Conservation (phyloP, 1,140 invertebrate species). For the Drosophila setifemur region DNA sequence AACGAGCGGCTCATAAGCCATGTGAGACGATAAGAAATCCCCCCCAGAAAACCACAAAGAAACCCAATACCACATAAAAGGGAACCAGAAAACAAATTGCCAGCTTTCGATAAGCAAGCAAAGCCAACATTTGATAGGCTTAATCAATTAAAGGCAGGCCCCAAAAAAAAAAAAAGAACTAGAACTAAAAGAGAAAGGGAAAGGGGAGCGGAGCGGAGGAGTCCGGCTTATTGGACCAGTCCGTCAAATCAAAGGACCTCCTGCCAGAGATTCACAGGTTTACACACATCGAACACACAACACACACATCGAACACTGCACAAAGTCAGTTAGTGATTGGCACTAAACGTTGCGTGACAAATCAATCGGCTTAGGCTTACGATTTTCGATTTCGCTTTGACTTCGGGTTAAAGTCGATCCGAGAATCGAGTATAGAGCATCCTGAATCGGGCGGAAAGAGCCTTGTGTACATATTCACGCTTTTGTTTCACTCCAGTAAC, state of each 20-base stretch:
- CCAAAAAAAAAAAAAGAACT: constrained; percentile 3
- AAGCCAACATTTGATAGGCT: constrained; percentile 63
- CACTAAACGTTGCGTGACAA: constrained; percentile 74
- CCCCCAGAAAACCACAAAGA: background rate
- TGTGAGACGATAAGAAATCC: constrained; percentile 6
- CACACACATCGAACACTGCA: constrained; percentile 8
- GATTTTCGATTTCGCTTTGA: constrained; percentile 12
- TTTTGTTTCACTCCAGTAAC: constrained; percentile 37
- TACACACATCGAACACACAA: background rate
- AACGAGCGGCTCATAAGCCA: constrained; percentile 5
- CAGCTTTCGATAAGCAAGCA: constrained; percentile 22
- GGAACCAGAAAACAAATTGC: constrained; percentile 25
- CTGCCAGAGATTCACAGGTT: constrained; percentile 5
- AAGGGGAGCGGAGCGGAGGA: constrained; percentile 3
- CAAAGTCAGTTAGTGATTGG: constrained; percentile 48
- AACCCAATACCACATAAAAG: constrained; percentile 27
- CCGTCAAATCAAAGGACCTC: constrained; percentile 46
- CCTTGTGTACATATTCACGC: constrained; percentile 52
- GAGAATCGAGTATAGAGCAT: constrained; percentile 13
- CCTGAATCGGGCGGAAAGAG: constrained; percentile 18
- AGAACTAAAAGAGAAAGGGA: constrained; percentile 2
- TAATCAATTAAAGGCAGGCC: constrained; percentile 69
- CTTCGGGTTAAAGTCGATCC: background rate
- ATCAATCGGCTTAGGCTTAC: constrained; percentile 77
- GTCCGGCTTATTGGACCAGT: constrained; percentile 13